These are phyloP conservation scores for Belonocnema kinseyi DNA, from an alignment of 1,140 invertebrate species.

Conservation along the genomic window DNA sequence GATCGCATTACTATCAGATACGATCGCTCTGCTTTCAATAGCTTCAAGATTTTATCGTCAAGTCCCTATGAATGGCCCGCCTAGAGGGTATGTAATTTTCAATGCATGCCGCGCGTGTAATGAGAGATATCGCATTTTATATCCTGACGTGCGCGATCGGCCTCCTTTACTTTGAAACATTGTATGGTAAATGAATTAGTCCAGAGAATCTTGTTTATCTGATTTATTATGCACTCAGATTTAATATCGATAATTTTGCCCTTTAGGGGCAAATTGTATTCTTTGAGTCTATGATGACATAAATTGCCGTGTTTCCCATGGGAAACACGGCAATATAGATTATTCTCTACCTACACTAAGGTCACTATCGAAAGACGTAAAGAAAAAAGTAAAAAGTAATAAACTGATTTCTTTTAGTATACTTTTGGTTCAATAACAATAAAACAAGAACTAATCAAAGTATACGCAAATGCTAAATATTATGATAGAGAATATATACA, in stretches of 20 bases:
- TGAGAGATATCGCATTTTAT: conserved; percentile 37
- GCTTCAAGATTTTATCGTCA: conserved; percentile 63
- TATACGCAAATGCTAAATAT: too few relatives aligned
- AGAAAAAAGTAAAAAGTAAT: too few relatives aligned
- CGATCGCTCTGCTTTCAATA: conserved; percentile 59
- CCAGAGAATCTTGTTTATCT: conserved; percentile 1
- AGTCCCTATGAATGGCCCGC: conserved; percentile 53
- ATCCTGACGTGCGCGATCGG: background rate
- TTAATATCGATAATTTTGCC: background rate
- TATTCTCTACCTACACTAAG: too few relatives aligned
- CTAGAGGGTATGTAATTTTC: conserved; percentile 54
- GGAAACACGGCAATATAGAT: too few relatives aligned
- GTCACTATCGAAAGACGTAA: too few relatives aligned
- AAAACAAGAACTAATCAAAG: too few relatives aligned
- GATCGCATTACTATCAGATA: conserved; percentile 66
- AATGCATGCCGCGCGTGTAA: conserved; percentile 47
- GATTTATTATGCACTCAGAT: background rate
- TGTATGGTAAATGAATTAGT: conserved; percentile 15
- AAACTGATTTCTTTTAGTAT: too few relatives aligned
- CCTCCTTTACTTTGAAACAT: conserved; percentile 20
- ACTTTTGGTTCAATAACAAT: too few relatives aligned
- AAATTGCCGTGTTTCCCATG: too few relatives aligned
- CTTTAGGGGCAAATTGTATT: background rate
- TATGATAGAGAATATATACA: too few relatives aligned
- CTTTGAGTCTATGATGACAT: too few relatives aligned